A percentile compares a stretch with the other conserved stretches of the same genome.
These are phyloP conservation scores for Leptoteleia sp. DNA, from an alignment of 1,140 invertebrate species.

Conservation along the genomic window DNA sequence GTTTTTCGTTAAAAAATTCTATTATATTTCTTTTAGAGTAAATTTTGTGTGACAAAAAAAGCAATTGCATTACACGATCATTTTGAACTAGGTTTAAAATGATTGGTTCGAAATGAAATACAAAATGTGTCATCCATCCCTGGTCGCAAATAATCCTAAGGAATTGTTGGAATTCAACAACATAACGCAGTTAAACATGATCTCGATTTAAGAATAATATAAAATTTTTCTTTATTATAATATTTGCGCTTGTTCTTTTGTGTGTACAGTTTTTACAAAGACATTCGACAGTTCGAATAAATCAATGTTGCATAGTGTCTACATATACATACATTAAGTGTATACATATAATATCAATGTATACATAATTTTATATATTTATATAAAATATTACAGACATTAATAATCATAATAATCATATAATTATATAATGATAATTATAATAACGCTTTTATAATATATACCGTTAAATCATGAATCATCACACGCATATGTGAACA, in stretches of 20 bases:
- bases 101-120: conserved; percentile 2
- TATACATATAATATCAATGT: conserved; percentile 60
- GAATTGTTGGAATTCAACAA: conserved; percentile 25
- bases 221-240: conserved; percentile 75
- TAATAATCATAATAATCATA: conserved; percentile 66
- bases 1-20: conserved; percentile 18
- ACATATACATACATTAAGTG: conserved; percentile 59
- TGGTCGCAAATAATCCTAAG: conserved; percentile 21
- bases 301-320: conserved; percentile 67
- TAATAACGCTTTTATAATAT: conserved; percentile 60
- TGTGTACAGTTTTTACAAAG: conserved; percentile 77
- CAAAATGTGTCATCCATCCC: conserved; percentile 9
- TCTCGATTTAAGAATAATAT: conserved; percentile 69
- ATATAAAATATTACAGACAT: conserved; percentile 70
- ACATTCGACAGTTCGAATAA: conserved; percentile 73
- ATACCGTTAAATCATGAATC: conserved; percentile 46
- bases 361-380: conserved; percentile 66
- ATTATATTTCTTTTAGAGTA: conserved; percentile 16
- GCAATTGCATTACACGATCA: conserved; percentile 16
- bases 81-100: conserved; percentile 4
- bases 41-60: conserved; percentile 27
- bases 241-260: conserved; percentile 61
- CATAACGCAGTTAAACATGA: conserved; percentile 31
- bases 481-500: conserved; percentile 18
- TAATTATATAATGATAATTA: conserved; percentile 61